A percentile compares a stretch with the other conserved stretches of the same genome.
Conservation (phyloP, 2,113 vertebrate genomes). For the Oryctolagus cuniculus region mOryCun1.1 NC_091443.1:86705001-86705500, state of each 20-base stretch:
- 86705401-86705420: not conserved
- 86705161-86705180: slow-evolving; percentile 35
- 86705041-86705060: not conserved
- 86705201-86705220: slow-evolving; percentile 97
- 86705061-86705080: not conserved
- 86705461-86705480: slow-evolving; percentile 4
- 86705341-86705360: slow-evolving; percentile 25
- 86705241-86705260: slow-evolving; percentile 96
- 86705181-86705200: slow-evolving; percentile 99
- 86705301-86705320: slow-evolving; percentile 90
- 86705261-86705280: slow-evolving; percentile 95
- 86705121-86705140: slow-evolving; percentile 11
- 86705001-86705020: slow-evolving; percentile 32
- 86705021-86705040: not conserved
- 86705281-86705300: slow-evolving; percentile 93
- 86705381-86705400: slow-evolving; percentile 2
- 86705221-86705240: slow-evolving; percentile 95
- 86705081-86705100: not conserved
- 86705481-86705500: slow-evolving; percentile 43
- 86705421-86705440: not conserved
- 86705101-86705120: not conserved
- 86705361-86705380: slow-evolving; percentile 27
- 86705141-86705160: not conserved
- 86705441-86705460: slow-evolving; percentile 10
- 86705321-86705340: slow-evolving; percentile 24